Conservation (phyloP, 2,888 invertebrate genomes). For the Brachylomia viminalis region DNA sequence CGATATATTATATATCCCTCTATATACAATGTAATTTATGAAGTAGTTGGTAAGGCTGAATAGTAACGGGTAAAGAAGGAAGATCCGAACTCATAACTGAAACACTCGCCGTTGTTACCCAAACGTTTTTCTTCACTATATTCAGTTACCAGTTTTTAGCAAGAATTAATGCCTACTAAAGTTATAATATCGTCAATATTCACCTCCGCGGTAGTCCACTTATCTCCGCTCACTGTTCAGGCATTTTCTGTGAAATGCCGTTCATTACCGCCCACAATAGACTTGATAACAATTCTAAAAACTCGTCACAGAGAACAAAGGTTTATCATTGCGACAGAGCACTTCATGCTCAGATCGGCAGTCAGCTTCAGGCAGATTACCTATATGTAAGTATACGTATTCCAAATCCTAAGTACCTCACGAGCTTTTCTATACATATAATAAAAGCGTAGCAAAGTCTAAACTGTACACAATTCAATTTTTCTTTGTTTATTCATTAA, state of each 20-base stretch:
- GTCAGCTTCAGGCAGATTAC: conserved; percentile 50
- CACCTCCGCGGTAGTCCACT: conserved; percentile 66
- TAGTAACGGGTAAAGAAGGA: not conserved
- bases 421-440: conserved; percentile 12
- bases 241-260: conserved; percentile 77
- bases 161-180: conserved; percentile 7
- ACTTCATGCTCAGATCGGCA: conserved; percentile 68
- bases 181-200: conserved; percentile 70
- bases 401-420: conserved; percentile 33
- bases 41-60: not conserved
- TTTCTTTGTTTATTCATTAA: too few species aligned
- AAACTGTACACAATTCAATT: too few species aligned
- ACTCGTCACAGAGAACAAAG: conserved; percentile 79
- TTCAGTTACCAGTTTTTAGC: conserved; percentile 1
- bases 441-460: too few species aligned
- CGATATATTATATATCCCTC: not conserved
- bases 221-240: conserved; percentile 76
- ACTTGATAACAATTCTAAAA: conserved; percentile 84
- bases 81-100: conserved; percentile 19
- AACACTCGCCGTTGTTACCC: not conserved
- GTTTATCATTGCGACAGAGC: conserved; percentile 72
- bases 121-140: not conserved
- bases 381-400: conserved; percentile 32
- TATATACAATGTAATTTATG: not conserved
- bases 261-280: conserved; percentile 84